phyloP scores from a whole-genome alignment of 1,140 invertebrate genomes.

The Amyelois transitella region DNA sequence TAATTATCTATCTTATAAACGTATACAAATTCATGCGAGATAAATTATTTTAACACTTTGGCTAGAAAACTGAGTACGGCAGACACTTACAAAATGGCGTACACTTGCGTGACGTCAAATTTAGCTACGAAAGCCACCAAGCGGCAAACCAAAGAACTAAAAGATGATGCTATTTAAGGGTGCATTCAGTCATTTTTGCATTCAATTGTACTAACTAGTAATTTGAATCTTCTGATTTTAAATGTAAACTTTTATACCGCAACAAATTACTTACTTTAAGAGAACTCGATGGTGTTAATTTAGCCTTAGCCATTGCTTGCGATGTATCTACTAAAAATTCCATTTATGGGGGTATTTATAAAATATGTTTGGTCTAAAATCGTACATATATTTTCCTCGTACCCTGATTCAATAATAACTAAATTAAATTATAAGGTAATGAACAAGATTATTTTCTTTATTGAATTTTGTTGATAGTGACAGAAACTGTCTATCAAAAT shows the following conservation, averaged over 20 bases:
- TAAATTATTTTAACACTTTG: conserved; percentile 64
- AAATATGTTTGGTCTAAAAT: conserved; percentile 1
- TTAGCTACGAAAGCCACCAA: conserved; percentile 52
- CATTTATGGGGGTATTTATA: conserved; percentile 17
- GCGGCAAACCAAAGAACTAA: conserved; percentile 46
- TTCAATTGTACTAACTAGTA: background rate
- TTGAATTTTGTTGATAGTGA: background rate
- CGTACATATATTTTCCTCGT: background rate
- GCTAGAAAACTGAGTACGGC: conserved; percentile 67
- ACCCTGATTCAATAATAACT: background rate
- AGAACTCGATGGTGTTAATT: conserved; percentile 26
- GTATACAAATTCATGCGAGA: conserved; percentile 74
- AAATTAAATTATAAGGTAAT: background rate
- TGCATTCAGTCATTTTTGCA: conserved; percentile 33
- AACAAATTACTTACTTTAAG: conserved; percentile 31
- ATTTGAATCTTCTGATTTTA: background rate
- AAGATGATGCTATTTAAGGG: conserved; percentile 41
- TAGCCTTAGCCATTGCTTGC: conserved; percentile 35
- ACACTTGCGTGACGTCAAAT: conserved; percentile 74
- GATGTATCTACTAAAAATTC: conserved; percentile 33
- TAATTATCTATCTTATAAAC: conserved; percentile 60
- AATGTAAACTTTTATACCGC: background rate
- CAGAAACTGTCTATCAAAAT: background rate
- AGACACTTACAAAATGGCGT: conserved; percentile 75
- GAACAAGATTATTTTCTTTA: background rate